Percentiles rank a stretch among this genome's conserved stretches.
These are phyloP conservation scores for Liposcelis brunnea DNA, from an alignment of 2,888 invertebrate species.

Conservation along the genomic window DNA sequence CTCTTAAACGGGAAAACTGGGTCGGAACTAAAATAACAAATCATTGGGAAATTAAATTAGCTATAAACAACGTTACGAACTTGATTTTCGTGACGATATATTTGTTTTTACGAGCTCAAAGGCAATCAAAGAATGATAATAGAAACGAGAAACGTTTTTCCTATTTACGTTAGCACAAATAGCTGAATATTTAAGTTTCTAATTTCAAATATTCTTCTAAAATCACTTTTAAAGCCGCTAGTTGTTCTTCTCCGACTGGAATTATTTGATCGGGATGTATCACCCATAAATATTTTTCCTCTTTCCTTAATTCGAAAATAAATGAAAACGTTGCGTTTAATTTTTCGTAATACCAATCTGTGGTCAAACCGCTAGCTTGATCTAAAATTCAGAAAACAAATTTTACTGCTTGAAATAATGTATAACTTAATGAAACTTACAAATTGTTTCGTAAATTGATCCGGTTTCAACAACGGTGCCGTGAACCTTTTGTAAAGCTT, in stretches of 20 bases:
- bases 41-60: too few relatives aligned
- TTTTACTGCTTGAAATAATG: too few relatives aligned
- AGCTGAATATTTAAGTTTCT: too few relatives aligned
- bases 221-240: not conserved
- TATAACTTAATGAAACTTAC: not conserved
- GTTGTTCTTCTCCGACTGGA: slow-evolving; percentile 2
- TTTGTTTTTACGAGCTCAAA: too few relatives aligned
- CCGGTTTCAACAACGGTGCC: not conserved
- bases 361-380: slow-evolving; percentile 13
- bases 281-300: slow-evolving; percentile 26
- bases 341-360: slow-evolving; percentile 16
- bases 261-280: slow-evolving; percentile 25
- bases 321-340: slow-evolving; percentile 20
- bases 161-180: too few relatives aligned
- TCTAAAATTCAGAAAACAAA: too few relatives aligned
- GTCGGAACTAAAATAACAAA: too few relatives aligned
- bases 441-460: not conserved
- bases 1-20: too few relatives aligned
- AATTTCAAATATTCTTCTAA: not conserved
- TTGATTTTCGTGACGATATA: too few relatives aligned
- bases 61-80: too few relatives aligned
- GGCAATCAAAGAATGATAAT: too few relatives aligned
- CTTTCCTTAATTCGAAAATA: slow-evolving; percentile 29
- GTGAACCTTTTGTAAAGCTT: not conserved
- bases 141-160: too few relatives aligned